A percentile compares a stretch with the other conserved stretches of the same genome.
phyloP scores from a whole-genome alignment of 2,797 vertebrate species.

The Coranthus polyacanthus region DNA sequence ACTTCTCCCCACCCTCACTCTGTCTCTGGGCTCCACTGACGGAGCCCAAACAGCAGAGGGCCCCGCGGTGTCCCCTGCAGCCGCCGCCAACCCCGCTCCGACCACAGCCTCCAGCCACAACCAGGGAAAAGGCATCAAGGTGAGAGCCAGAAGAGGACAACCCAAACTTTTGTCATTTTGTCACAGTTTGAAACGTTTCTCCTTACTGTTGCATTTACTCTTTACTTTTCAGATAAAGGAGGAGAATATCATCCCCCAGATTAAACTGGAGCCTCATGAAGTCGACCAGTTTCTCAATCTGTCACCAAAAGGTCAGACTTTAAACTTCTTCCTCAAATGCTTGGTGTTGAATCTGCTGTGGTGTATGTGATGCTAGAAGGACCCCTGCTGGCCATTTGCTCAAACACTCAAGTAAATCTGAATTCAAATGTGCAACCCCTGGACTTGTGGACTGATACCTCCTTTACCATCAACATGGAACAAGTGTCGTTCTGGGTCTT shows the following conservation, averaged over 20 bases:
- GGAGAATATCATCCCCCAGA: constrained; percentile 89
- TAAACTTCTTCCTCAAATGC: not conserved
- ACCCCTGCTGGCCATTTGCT: constrained; percentile 58
- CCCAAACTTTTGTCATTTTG: not conserved
- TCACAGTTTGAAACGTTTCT: not conserved
- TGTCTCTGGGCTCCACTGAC: constrained; percentile 68
- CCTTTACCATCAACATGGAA: too few species aligned
- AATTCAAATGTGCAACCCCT: too few species aligned
- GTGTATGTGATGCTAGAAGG: constrained; percentile 15
- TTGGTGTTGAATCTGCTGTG: not conserved
- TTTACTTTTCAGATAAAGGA: constrained; percentile 86
- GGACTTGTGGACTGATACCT: too few species aligned
- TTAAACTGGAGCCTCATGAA: constrained; percentile 97
- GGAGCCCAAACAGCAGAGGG: constrained; percentile 40
- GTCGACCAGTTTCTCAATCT: constrained; percentile 98
- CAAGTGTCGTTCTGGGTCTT: too few species aligned
- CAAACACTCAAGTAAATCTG: not conserved
- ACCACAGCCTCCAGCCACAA: constrained; percentile 29
- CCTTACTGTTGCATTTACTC: constrained; percentile 2
- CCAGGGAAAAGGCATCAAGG: constrained; percentile 73
- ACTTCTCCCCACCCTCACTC: constrained; percentile 89
- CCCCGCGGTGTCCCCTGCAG: not conserved
- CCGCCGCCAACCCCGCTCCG: constrained; percentile 14
- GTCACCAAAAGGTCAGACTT: constrained; percentile 91
- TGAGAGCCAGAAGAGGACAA: constrained; percentile 15